Conservation (phyloP, 2,888 invertebrate genomes). For the Aphrophora alni region DNA sequence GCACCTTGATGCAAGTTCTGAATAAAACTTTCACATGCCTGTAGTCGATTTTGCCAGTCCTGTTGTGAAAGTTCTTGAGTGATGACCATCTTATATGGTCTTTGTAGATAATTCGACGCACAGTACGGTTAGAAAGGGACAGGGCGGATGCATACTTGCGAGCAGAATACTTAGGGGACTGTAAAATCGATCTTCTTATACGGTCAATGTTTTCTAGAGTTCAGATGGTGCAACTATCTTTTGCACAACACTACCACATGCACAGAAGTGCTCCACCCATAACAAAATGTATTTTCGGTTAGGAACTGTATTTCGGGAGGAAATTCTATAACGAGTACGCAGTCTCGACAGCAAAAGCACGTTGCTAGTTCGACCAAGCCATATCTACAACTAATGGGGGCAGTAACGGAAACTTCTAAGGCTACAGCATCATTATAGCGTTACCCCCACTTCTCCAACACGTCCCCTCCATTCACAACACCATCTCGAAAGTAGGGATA, state of each 20-base stretch:
- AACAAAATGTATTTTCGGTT: background rate
- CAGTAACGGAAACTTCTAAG: conserved; percentile 3
- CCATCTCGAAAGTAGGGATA: background rate
- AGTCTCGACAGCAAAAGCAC: conserved; percentile 12
- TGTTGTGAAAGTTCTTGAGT: background rate
- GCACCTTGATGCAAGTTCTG: background rate
- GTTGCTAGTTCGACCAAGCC: conserved; percentile 16
- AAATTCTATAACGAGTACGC: conserved; percentile 12
- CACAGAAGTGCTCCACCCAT: conserved; percentile 8
- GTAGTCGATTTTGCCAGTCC: background rate
- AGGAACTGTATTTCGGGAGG: background rate
- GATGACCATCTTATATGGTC: background rate
- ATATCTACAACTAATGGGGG: conserved; percentile 10
- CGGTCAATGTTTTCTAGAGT: conserved; percentile 10
- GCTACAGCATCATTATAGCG: conserved; percentile 8
- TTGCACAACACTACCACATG: conserved; percentile 17
- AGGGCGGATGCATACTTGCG: background rate
- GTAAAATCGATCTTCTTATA: conserved; percentile 6
- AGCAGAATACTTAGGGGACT: background rate
- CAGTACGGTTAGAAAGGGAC: background rate
- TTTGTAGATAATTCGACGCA: background rate
- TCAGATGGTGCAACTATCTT: background rate
- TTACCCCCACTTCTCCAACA: conserved; percentile 4
- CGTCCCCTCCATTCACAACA: conserved; percentile 14
- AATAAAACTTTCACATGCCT: background rate